Percentiles rank a stretch among this genome's conserved stretches.
phyloP scores from a whole-genome alignment of 2,113 vertebrate genomes.

The Vicugna pacos region DNA sequence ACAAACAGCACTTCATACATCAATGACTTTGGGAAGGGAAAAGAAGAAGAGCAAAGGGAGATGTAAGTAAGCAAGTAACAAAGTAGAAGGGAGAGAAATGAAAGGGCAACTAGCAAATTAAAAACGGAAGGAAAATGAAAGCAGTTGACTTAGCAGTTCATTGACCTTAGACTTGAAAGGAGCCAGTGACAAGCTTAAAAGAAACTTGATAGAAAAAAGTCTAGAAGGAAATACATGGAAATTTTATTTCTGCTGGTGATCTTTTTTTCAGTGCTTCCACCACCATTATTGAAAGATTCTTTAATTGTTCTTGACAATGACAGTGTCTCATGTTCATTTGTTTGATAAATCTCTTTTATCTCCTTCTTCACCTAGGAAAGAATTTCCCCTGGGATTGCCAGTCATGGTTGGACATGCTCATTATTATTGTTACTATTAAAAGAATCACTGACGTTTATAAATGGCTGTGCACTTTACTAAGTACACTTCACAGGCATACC shows the following conservation, averaged over 20 bases:
- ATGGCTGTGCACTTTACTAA: not conserved
- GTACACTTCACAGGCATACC: not conserved
- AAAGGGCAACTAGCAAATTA: not conserved
- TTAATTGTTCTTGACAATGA: not conserved
- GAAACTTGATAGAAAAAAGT: not conserved
- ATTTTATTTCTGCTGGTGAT: not conserved
- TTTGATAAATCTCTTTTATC: not conserved
- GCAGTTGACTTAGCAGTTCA: not conserved
- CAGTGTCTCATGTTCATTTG: not conserved
- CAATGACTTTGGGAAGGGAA: not conserved
- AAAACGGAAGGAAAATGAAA: not conserved
- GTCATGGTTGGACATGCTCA: not conserved
- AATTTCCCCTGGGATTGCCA: not conserved
- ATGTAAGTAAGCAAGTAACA: not conserved
- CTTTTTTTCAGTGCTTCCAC: not conserved
- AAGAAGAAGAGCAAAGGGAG: not conserved
- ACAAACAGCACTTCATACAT: not conserved
- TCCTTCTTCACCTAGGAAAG: not conserved
- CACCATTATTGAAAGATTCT: not conserved
- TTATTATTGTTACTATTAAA: not conserved
- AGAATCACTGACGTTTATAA: not conserved
- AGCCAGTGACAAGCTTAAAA: not conserved
- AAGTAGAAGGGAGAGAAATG: not conserved
- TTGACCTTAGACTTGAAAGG: not conserved
- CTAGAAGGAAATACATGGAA: not conserved